Evolutionary conservation across 2,888 invertebrate genomes (phyloP).

Genomic region (Sipha maydis): DNA sequence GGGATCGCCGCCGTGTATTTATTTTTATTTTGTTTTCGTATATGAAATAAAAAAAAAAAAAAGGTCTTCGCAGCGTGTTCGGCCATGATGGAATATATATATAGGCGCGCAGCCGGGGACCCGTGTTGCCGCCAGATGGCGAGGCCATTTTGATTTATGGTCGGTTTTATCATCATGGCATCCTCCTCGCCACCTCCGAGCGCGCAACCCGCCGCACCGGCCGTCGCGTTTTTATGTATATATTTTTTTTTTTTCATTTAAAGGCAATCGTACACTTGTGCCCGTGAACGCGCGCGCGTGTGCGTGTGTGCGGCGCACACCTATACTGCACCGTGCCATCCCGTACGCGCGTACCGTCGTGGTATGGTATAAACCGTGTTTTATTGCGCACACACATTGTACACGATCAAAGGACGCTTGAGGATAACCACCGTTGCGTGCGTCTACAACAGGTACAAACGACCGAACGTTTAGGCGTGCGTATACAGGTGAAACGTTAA

Average conservation of each 20-base stretch:
- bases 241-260: conserved; percentile 26
- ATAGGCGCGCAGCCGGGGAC: conserved; percentile 52
- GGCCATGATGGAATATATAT: conserved; percentile 57
- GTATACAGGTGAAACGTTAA: background rate
- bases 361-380: conserved; percentile 37
- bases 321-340: no score
- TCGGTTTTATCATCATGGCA: conserved; percentile 59
- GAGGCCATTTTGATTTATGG: conserved; percentile 62
- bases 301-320: no score
- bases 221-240: background rate
- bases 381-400: conserved; percentile 17
- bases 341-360: background rate
- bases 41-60: conserved; percentile 35
- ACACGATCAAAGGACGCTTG: background rate
- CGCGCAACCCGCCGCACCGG: background rate
- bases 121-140: conserved; percentile 53
- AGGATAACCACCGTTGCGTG: background rate
- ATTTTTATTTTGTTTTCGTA: conserved; percentile 5
- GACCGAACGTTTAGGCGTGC: background rate
- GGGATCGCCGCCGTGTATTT: background rate
- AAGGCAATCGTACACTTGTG: conserved; percentile 25
- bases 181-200: conserved; percentile 18
- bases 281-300: background rate
- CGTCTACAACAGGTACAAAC: background rate
- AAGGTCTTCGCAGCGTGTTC: conserved; percentile 45